Percentiles rank a stretch among this genome's conserved stretches.
These are phyloP conservation scores for Patella caerulea DNA, from an alignment of 2,888 invertebrate genomes.

Conservation along the genomic window DNA sequence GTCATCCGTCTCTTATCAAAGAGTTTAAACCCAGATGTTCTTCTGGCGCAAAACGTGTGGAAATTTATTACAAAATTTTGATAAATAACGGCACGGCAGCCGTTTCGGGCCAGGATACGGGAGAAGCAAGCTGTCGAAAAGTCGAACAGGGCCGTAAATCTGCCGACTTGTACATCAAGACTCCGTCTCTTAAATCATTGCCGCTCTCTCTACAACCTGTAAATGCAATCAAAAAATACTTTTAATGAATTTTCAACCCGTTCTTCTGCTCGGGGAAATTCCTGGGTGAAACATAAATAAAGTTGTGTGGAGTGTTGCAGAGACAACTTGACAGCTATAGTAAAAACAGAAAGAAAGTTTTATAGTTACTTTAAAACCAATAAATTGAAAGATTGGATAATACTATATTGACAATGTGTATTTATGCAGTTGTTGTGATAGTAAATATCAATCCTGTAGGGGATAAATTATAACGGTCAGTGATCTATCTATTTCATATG, in stretches of 20 bases:
- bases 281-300: constrained; percentile 9
- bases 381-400: no score
- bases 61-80: not conserved
- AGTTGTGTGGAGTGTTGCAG: constrained; percentile 5
- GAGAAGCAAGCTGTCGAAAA: not conserved
- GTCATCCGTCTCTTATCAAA: no score
- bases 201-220: constrained; percentile 2
- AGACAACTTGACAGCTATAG: not conserved
- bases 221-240: not conserved
- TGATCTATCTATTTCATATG: no score
- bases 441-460: no score
- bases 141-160: constrained; percentile 5
- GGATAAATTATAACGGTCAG: no score
- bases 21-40: no score
- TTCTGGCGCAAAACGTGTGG: not conserved
- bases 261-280: not conserved
- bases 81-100: constrained; percentile 7
- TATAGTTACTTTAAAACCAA: constrained; percentile 1
- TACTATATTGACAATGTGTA: no score
- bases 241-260: constrained; percentile 5
- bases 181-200: constrained; percentile 3
- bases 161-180: constrained; percentile 3
- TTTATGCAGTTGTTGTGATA: no score
- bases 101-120: not conserved
- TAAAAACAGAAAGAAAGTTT: constrained; percentile 7